phyloP scores from a whole-genome alignment of 2,888 invertebrate species.

The Asteroscopus sphinx region DNA sequence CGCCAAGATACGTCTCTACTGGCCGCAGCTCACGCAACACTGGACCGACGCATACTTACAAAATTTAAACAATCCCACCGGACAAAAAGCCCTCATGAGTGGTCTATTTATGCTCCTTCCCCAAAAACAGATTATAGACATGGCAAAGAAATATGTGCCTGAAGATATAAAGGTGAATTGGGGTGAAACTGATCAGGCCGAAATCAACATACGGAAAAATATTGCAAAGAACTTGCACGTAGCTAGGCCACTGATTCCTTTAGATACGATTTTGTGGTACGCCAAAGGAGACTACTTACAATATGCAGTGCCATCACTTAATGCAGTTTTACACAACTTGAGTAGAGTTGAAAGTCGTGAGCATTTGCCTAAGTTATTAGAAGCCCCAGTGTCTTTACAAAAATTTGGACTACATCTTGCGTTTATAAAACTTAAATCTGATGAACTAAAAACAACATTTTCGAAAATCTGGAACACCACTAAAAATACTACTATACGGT shows the following conservation, averaged over 20 bases:
- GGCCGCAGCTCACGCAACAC: constrained; percentile 67
- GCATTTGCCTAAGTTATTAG: constrained; percentile 63
- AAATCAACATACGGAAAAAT: constrained; percentile 70
- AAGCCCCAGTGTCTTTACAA: constrained; percentile 71
- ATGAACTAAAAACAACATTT: constrained; percentile 64
- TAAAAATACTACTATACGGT: constrained; percentile 67
- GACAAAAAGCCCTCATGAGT: constrained; percentile 63
- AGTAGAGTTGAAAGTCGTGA: constrained; percentile 59
- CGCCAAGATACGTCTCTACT: constrained; percentile 75
- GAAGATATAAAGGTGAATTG: constrained; percentile 71
- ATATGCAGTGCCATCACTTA: constrained; percentile 73
- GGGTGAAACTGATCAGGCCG: constrained; percentile 64
- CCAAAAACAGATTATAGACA: constrained; percentile 58
- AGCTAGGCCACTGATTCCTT: constrained; percentile 70
- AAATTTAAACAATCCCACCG: constrained; percentile 60
- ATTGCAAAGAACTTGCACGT: constrained; percentile 73
- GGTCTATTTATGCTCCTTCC: constrained; percentile 70
- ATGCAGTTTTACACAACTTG: constrained; percentile 69
- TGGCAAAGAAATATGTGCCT: constrained; percentile 71
- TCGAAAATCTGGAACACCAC: constrained; percentile 67
- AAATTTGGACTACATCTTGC: constrained; percentile 71
- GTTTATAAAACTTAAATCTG: constrained; percentile 61
- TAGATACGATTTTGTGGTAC: constrained; percentile 69
- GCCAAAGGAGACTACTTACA: constrained; percentile 81
- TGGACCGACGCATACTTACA: constrained; percentile 63